Percentiles rank a stretch among this genome's conserved stretches.
Evolutionary conservation across 1,140 invertebrate species (phyloP).

Genomic region (Euwallacea similis): DNA sequence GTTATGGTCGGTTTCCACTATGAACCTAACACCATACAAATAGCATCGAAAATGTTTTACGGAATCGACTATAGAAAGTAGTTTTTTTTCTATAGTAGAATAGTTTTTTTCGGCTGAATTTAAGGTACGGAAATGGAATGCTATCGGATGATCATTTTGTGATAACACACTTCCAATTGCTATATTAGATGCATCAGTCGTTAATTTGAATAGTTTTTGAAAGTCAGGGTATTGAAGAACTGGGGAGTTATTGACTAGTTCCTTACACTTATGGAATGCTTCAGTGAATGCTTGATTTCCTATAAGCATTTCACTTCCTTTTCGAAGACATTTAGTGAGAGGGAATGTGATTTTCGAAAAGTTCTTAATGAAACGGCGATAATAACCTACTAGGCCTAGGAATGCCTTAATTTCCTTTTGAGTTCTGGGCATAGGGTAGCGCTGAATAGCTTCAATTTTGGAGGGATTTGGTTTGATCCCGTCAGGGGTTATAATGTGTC

Average conservation of each 20-base stretch:
- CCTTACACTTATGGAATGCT: conserved; percentile 47
- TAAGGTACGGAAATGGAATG: conserved; percentile 48
- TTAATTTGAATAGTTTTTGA: conserved; percentile 49
- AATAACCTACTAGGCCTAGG: conserved; percentile 37
- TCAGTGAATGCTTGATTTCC: too few species aligned
- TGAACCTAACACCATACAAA: conserved; percentile 41
- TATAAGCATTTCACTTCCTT: too few species aligned
- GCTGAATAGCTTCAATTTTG: conserved; percentile 27
- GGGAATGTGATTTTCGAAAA: conserved; percentile 25
- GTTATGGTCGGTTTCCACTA: conserved; percentile 40
- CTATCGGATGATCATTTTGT: conserved; percentile 49
- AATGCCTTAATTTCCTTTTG: conserved; percentile 35
- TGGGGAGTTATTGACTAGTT: conserved; percentile 46
- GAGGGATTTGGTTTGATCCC: conserved; percentile 34
- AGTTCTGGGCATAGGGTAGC: conserved; percentile 26
- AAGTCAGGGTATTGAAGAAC: conserved; percentile 49
- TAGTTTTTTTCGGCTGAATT: conserved; percentile 46
- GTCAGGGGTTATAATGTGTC: conserved; percentile 32
- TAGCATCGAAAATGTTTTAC: conserved; percentile 44
- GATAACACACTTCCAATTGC: conserved; percentile 52
- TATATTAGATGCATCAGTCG: conserved; percentile 51
- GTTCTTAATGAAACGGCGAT: conserved; percentile 41
- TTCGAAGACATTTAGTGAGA: too few species aligned
- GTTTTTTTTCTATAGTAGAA: conserved; percentile 48
- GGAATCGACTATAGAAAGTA: too few species aligned